phyloP scores from a whole-genome alignment of 2,888 invertebrate genomes.

The Drosophila demipolita region DNA sequence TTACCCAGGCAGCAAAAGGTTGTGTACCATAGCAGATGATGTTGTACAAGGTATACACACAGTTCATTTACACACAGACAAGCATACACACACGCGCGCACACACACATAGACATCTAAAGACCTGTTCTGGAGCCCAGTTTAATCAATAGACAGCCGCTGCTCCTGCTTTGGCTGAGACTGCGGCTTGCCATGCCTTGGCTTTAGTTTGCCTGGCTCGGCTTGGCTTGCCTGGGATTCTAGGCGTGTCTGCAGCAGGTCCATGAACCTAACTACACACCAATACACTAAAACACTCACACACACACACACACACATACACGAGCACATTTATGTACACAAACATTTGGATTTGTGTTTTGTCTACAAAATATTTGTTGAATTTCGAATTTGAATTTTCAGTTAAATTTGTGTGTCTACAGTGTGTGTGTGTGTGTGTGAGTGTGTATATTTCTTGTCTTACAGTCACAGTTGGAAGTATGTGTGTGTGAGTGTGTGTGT shows the following conservation, averaged over 20 bases:
- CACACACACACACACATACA: constrained; percentile 12
- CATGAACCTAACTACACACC: constrained; percentile 71
- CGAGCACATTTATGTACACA: constrained; percentile 4
- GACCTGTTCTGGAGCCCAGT: constrained; percentile 79
- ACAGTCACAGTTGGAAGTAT: constrained; percentile 14
- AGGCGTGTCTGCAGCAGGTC: constrained; percentile 79
- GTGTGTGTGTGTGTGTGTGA: constrained; percentile 35
- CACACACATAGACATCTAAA: constrained; percentile 37
- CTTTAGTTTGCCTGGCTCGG: constrained; percentile 52
- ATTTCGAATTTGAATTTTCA: constrained; percentile 74
- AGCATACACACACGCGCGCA: constrained; percentile 12
- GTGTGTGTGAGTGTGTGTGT: constrained; percentile 38
- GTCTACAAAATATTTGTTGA: constrained; percentile 64
- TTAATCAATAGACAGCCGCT: constrained; percentile 74
- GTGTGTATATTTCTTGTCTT: constrained; percentile 25
- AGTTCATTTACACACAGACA: constrained; percentile 14
- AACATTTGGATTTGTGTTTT: constrained; percentile 38
- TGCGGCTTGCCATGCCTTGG: constrained; percentile 39
- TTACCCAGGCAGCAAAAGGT: constrained; percentile 72
- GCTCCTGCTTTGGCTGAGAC: constrained; percentile 56
- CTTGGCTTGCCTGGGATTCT: constrained; percentile 60
- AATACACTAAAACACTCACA: constrained; percentile 35
- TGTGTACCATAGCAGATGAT: constrained; percentile 67
- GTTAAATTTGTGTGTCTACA: constrained; percentile 48
- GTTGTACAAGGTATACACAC: constrained; percentile 43